Conservation (phyloP, 2,888 invertebrate species). For the Cantharis rustica region DNA sequence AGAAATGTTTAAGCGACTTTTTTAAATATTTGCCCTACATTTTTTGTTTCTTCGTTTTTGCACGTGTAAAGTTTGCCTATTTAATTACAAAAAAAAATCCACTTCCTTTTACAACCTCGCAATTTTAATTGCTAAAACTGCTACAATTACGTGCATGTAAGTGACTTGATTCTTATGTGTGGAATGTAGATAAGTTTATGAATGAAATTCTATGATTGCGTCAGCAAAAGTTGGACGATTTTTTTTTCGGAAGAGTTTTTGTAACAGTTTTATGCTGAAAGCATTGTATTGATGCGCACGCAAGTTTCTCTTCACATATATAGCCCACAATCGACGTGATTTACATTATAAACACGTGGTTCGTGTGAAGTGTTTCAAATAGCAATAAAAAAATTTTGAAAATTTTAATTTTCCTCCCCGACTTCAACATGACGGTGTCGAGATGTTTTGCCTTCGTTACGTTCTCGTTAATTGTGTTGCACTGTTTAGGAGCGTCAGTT, state of each 20-base stretch:
- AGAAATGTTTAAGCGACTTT: too few relatives aligned
- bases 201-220: not conserved
- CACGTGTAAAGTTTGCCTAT: not conserved
- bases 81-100: not conserved
- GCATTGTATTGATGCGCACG: not conserved
- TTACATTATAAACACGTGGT: constrained; percentile 1
- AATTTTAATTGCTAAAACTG: not conserved
- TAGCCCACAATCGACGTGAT: not conserved
- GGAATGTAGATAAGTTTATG: not conserved
- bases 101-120: not conserved
- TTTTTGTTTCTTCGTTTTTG: not conserved
- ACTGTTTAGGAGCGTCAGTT: not conserved
- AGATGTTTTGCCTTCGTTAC: not conserved
- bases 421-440: not conserved
- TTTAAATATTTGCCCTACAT: not conserved
- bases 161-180: not conserved
- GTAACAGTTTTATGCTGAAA: not conserved
- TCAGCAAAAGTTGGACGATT: not conserved
- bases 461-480: not conserved
- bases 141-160: not conserved
- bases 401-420: not conserved
- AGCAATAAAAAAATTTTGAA: not conserved
- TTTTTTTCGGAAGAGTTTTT: not conserved
- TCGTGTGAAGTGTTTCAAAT: not conserved
- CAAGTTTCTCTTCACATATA: not conserved